These are phyloP conservation scores for Antheraea mylitta DNA, from an alignment of 1,140 invertebrate species.

Conservation along the genomic window DNA sequence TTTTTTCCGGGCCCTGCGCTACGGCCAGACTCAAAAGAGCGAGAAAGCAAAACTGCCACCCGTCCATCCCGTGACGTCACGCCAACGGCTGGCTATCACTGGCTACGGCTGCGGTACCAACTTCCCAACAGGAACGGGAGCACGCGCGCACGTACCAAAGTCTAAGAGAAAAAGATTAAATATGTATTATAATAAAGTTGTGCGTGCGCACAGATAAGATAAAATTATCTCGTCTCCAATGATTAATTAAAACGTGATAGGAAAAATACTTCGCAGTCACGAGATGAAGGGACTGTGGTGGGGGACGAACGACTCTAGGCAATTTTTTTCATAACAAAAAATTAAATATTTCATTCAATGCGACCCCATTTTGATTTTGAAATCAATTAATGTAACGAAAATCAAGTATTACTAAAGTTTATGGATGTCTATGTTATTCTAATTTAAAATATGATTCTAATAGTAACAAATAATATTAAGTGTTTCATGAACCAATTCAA, in stretches of 20 bases:
- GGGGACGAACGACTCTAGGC: background rate
- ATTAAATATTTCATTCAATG: too few relatives aligned
- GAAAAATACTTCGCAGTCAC: conserved; percentile 68
- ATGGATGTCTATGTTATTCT: too few relatives aligned
- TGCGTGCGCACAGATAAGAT: conserved; percentile 51
- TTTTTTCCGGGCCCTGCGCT: conserved; percentile 63
- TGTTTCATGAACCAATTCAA: too few relatives aligned
- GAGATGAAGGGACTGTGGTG: conserved; percentile 41
- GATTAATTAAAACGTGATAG: conserved; percentile 65
- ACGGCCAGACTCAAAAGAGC: conserved; percentile 38
- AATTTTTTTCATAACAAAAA: too few relatives aligned
- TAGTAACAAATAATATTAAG: too few relatives aligned
- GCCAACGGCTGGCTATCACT: background rate
- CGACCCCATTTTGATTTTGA: too few relatives aligned
- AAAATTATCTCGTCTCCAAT: conserved; percentile 52
- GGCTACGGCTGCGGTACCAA: background rate
- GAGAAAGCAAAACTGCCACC: conserved; percentile 35
- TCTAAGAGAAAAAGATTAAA: conserved; percentile 48
- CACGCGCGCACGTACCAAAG: conserved; percentile 33
- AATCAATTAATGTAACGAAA: too few relatives aligned
- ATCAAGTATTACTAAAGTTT: too few relatives aligned
- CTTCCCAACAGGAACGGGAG: conserved; percentile 7
- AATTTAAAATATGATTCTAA: too few relatives aligned
- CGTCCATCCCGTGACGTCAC: conserved; percentile 42
- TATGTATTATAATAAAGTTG: conserved; percentile 36